A percentile compares a stretch with the other conserved stretches of the same genome.
phyloP scores from a whole-genome alignment of 2,888 invertebrate genomes.

The Beris morrisii region DNA sequence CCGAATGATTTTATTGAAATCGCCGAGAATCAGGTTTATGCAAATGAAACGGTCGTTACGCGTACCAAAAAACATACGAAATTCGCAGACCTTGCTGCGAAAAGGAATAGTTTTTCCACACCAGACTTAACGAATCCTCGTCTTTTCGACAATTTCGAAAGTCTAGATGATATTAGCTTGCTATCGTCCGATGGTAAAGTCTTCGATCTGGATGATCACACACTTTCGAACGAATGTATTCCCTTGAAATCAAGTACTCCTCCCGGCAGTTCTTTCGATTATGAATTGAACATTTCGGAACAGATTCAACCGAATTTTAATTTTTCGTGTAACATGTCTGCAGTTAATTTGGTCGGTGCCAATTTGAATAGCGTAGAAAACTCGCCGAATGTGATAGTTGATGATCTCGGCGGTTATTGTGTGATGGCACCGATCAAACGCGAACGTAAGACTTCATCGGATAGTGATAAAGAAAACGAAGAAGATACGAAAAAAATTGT shows the following conservation, averaged over 20 bases:
- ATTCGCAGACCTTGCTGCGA: conserved; percentile 34
- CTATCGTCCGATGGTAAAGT: conserved; percentile 45
- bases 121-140: conserved; percentile 54
- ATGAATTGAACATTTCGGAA: conserved; percentile 50
- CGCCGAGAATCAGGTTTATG: conserved; percentile 38
- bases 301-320: conserved; percentile 53
- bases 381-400: conserved; percentile 43
- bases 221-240: conserved; percentile 38
- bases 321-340: conserved; percentile 53
- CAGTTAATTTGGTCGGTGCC: conserved; percentile 53
- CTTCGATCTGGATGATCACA: conserved; percentile 44
- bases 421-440: conserved; percentile 52
- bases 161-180: conserved; percentile 41
- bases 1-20: conserved; percentile 29
- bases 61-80: conserved; percentile 30
- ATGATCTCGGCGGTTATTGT: conserved; percentile 54
- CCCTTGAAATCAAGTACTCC: conserved; percentile 32
- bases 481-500: conserved; percentile 1
- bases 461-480: conserved; percentile 40
- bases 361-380: conserved; percentile 44
- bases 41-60: conserved; percentile 30
- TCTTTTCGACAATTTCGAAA: conserved; percentile 45
- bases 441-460: conserved; percentile 14
- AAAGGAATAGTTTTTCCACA: conserved; percentile 55
- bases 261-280: conserved; percentile 14